These are phyloP conservation scores for Pseudanteris insignis DNA, from an alignment of 2,888 invertebrate species.

Conservation along the genomic window DNA sequence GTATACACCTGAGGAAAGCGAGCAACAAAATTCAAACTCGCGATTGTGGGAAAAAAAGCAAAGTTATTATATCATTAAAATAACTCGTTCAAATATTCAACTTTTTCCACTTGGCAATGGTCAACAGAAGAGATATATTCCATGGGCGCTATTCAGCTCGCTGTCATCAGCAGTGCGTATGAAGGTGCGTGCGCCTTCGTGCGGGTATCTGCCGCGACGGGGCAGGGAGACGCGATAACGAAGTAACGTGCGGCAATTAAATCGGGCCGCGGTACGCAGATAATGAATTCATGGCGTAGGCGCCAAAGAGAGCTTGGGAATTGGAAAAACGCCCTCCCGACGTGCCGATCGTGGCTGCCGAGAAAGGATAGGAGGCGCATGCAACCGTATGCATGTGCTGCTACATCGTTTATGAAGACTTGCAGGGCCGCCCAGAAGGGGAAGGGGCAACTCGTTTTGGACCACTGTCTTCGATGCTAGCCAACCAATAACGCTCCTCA, in stretches of 20 bases:
- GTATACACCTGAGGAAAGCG: constrained; percentile 9
- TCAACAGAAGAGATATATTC: constrained; percentile 29
- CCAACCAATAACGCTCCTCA: constrained; percentile 23
- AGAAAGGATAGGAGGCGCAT: constrained; percentile 37
- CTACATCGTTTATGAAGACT: constrained; percentile 27
- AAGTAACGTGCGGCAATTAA: constrained; percentile 60
- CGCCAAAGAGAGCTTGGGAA: constrained; percentile 53
- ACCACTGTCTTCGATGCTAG: constrained; percentile 13
- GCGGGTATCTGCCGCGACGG: constrained; percentile 3
- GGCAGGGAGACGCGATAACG: constrained; percentile 40
- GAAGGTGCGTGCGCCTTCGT: constrained; percentile 29
- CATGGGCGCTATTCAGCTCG: constrained; percentile 22
- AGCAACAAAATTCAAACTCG: constrained; percentile 9
- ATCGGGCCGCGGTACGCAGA: constrained; percentile 50
- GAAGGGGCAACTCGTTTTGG: constrained; percentile 21
- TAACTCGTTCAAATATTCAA: constrained; percentile 26
- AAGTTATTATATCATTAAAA: constrained; percentile 37
- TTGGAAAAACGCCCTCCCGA: constrained; percentile 54
- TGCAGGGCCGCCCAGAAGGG: constrained; percentile 30
- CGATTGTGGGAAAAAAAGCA: constrained; percentile 12
- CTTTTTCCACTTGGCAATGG: constrained; percentile 27
- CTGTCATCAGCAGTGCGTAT: constrained; percentile 34
- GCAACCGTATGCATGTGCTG: constrained; percentile 23
- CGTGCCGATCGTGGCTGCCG: too few species aligned
- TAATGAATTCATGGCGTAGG: constrained; percentile 61